Conservation (phyloP, 92 coral and sea anemone species). For the Epizoanthus rinbou region DNA sequence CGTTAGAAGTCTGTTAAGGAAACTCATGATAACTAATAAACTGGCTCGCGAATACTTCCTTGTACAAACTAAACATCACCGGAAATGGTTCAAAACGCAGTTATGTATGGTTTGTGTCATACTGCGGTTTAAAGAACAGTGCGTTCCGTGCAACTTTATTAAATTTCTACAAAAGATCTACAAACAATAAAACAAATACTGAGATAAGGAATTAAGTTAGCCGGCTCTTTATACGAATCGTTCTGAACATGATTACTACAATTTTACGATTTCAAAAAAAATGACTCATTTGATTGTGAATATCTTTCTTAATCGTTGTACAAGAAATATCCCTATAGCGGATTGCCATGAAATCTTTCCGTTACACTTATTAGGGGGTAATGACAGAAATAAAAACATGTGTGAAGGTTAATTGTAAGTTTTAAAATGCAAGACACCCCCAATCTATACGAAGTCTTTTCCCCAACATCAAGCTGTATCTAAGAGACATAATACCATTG, state of each 20-base stretch:
- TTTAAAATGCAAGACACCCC: not conserved
- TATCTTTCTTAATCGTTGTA: not conserved
- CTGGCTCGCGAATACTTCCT: too few relatives aligned
- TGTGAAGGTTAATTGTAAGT: slow-evolving; percentile 7
- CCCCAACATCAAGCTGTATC: not conserved
- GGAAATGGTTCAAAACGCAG: not conserved
- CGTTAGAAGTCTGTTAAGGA: not conserved
- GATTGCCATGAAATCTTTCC: slow-evolving; percentile 15
- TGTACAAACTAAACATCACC: too few relatives aligned
- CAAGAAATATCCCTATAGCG: not conserved
- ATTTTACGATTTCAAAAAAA: not conserved
- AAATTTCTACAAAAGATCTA: not conserved
- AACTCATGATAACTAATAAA: not conserved
- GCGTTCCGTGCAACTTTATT: not conserved
- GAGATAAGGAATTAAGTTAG: not conserved
- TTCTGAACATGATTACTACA: slow-evolving; percentile 9
- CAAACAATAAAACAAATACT: slow-evolving; percentile 6
- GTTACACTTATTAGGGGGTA: slow-evolving; percentile 12
- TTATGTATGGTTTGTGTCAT: not conserved
- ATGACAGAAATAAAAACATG: not conserved
- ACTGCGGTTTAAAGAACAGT: not conserved
- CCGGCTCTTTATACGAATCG: not conserved
- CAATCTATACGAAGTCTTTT: slow-evolving; percentile 2
- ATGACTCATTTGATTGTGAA: not conserved
- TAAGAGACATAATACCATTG: not conserved